phyloP scores from a whole-genome alignment of 2,888 invertebrate species.

The Ophion ventricosus region DNA sequence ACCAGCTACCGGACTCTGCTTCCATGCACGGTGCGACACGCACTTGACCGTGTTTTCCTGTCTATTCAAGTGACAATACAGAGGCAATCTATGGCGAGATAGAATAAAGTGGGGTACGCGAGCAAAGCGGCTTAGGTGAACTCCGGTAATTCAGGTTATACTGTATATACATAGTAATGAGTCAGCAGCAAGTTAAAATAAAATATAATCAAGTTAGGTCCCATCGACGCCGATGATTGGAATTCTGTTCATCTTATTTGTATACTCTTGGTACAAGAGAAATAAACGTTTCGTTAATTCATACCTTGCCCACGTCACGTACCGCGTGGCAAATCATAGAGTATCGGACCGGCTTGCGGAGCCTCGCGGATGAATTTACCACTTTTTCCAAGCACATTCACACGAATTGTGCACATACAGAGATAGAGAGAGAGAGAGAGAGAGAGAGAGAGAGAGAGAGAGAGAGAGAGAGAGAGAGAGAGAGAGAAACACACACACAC shows the following conservation, averaged over 20 bases:
- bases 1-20: background rate
- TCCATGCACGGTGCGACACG: background rate
- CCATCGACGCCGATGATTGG: slow-evolving; percentile 32
- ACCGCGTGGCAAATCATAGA: slow-evolving; percentile 55
- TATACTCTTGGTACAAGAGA: slow-evolving; percentile 32
- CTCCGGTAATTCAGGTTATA: background rate
- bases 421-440: background rate
- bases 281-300: slow-evolving; percentile 61
- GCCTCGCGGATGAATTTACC: slow-evolving; percentile 48
- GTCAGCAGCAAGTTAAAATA: slow-evolving; percentile 16
- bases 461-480: background rate
- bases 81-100: background rate
- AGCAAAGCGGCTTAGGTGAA: background rate
- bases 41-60: background rate
- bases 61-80: background rate
- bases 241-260: slow-evolving; percentile 29
- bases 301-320: slow-evolving; percentile 30
- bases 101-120: background rate
- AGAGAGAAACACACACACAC: background rate
- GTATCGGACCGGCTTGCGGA: slow-evolving; percentile 4
- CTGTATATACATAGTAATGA: background rate
- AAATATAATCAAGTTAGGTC: slow-evolving; percentile 45
- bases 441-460: no score
- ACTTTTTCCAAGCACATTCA: slow-evolving; percentile 35
- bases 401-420: slow-evolving; percentile 14